Evolutionary conservation across 2,797 vertebrate genomes (phyloP).

Genomic region (Kryptopterus vitreolus): DNA sequence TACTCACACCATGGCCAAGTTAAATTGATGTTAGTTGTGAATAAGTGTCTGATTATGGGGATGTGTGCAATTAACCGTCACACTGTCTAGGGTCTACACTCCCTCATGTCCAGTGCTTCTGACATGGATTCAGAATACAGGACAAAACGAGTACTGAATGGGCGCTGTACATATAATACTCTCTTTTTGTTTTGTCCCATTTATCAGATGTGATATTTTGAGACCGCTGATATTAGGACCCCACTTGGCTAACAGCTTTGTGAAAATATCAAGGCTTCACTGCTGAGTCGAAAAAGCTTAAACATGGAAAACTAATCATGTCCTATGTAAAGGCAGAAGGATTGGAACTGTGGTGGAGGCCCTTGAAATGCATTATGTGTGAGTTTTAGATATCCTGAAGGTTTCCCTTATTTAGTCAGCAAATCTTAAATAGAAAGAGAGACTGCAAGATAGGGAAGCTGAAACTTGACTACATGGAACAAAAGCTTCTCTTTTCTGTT

Average conservation of each 20-base stretch:
- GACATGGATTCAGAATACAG: neutral
- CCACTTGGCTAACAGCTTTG: neutral
- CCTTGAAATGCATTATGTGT: neutral
- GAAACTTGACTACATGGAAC: neutral
- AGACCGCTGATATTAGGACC: neutral
- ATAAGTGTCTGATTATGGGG: neutral
- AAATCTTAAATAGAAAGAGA: neutral
- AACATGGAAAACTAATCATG: neutral
- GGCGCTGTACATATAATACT: neutral
- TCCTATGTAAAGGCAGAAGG: neutral
- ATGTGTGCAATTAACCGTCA: neutral
- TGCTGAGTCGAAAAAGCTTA: neutral
- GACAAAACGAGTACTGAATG: neutral
- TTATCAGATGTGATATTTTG: neutral
- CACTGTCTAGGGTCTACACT: neutral
- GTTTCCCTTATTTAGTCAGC: conserved; percentile 8
- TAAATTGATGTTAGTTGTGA: neutral
- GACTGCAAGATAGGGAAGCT: neutral
- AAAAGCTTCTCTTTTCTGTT: neutral
- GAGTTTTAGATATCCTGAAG: neutral
- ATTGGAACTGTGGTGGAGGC: neutral
- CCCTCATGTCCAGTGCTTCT: neutral
- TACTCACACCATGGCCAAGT: neutral
- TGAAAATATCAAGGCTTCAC: neutral
- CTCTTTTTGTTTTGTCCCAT: neutral